Evolutionary conservation across 2,113 vertebrate species (phyloP).

Genomic region (Sylvietta virens): DNA sequence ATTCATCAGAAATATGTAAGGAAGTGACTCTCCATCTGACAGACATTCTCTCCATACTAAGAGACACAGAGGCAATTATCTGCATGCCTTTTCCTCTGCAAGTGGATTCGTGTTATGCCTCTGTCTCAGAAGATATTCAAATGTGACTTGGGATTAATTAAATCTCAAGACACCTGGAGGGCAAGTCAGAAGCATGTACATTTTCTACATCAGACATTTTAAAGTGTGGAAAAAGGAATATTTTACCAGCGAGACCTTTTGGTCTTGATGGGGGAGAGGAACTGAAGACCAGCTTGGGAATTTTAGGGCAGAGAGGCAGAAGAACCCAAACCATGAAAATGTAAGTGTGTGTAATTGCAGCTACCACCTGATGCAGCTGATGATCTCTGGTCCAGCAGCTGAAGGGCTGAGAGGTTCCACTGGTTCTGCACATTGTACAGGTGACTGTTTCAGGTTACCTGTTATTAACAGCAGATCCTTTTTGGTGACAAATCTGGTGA

Average conservation of each 20-base stretch:
- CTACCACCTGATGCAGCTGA: background rate
- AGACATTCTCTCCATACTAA: background rate
- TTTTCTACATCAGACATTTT: background rate
- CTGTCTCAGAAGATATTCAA: background rate
- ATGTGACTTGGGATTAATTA: conserved; percentile 18
- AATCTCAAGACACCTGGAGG: background rate
- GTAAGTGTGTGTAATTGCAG: background rate
- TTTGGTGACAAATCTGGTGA: background rate
- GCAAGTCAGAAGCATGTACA: background rate
- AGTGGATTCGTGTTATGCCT: background rate
- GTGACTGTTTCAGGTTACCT: background rate
- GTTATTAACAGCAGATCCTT: background rate
- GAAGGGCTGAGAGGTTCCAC: background rate
- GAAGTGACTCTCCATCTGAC: background rate
- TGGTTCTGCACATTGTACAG: background rate
- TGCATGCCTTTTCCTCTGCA: background rate
- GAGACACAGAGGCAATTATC: background rate
- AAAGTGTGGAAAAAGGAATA: background rate
- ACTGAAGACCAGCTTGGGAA: background rate
- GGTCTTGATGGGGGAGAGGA: background rate
- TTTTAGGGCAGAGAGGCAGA: background rate
- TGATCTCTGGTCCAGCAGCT: background rate
- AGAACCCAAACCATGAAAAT: background rate
- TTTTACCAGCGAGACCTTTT: background rate
- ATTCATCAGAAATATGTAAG: background rate